Percentiles rank a stretch among this genome's conserved stretches.
Evolutionary conservation across 1,140 invertebrate species (phyloP).

Genomic region (Drosophila kohkoa): DNA sequence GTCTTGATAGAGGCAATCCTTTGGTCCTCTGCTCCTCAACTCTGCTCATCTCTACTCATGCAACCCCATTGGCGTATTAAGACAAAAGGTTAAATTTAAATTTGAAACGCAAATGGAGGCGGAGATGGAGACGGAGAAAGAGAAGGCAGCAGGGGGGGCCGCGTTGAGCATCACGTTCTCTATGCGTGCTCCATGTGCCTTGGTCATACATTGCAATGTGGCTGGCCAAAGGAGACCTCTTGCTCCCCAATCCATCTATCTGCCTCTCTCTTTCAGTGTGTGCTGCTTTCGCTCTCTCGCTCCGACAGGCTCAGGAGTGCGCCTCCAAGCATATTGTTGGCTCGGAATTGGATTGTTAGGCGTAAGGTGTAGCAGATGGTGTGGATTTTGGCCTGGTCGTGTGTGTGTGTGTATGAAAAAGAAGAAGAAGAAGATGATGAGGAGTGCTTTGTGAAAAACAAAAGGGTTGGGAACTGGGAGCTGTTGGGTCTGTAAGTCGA

Average conservation of each 20-base stretch:
- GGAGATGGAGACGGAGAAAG: neutral
- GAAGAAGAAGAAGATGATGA: neutral
- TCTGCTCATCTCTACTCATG: slow-evolving; percentile 13
- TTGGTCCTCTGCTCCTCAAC: neutral
- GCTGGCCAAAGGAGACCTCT: slow-evolving; percentile 38
- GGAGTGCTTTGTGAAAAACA: slow-evolving; percentile 13
- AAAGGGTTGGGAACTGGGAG: slow-evolving; percentile 14
- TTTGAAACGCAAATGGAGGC: slow-evolving; percentile 70
- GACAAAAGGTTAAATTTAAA: slow-evolving; percentile 84
- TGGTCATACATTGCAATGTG: slow-evolving; percentile 75
- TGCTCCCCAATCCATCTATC: neutral
- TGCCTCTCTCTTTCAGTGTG: neutral
- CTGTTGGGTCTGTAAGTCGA: slow-evolving; percentile 30
- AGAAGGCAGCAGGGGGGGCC: neutral
- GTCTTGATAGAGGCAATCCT: slow-evolving; percentile 22
- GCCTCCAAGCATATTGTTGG: slow-evolving; percentile 73
- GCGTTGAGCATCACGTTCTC: slow-evolving; percentile 34
- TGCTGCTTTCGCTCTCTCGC: slow-evolving; percentile 8
- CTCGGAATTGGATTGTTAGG: slow-evolving; percentile 79
- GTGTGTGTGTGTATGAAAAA: slow-evolving; percentile 41
- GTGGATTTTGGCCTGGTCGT: slow-evolving; percentile 61
- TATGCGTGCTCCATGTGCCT: slow-evolving; percentile 58
- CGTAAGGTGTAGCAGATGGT: slow-evolving; percentile 81
- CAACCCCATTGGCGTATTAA: slow-evolving; percentile 67
- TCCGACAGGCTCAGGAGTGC: slow-evolving; percentile 22